Conservation (phyloP, 2,113 vertebrate genomes). For the Nannospalax galili region DNA sequence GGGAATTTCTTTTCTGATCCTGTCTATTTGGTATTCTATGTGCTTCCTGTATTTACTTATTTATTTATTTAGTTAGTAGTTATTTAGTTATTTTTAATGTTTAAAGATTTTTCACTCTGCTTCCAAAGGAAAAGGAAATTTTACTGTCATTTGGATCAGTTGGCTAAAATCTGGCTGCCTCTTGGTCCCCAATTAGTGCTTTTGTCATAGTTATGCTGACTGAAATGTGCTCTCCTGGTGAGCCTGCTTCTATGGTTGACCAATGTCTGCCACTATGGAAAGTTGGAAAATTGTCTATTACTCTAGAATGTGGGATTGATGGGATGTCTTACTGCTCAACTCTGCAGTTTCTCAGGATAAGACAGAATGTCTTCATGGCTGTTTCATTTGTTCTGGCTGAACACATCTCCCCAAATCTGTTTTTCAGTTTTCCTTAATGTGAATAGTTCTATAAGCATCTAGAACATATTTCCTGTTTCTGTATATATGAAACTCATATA, state of each 20-base stretch:
- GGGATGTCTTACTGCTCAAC: not conserved
- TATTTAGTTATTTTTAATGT: not conserved
- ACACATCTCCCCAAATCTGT: no score
- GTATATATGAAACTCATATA: no score
- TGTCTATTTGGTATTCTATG: no score
- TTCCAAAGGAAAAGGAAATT: not conserved
- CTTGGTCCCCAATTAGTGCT: not conserved
- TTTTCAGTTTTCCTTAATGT: no score
- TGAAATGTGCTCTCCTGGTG: not conserved
- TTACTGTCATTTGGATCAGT: not conserved
- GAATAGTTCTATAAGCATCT: no score
- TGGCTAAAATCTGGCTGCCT: not conserved
- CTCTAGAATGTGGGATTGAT: not conserved
- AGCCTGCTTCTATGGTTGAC: not conserved
- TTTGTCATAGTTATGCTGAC: not conserved
- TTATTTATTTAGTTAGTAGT: no score
- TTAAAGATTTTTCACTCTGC: not conserved
- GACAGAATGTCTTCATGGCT: not conserved
- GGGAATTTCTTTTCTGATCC: no score
- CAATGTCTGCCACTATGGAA: not conserved
- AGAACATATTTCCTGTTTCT: no score
- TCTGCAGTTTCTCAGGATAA: not conserved
- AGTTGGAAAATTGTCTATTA: not conserved
- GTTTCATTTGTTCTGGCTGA: not conserved
- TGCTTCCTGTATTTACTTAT: no score